Percentiles rank a stretch among this genome's conserved stretches.
These are phyloP conservation scores for Lepidocyrtinus sp. DNA, from an alignment of 2,888 invertebrate genomes.

Conservation along the genomic window DNA sequence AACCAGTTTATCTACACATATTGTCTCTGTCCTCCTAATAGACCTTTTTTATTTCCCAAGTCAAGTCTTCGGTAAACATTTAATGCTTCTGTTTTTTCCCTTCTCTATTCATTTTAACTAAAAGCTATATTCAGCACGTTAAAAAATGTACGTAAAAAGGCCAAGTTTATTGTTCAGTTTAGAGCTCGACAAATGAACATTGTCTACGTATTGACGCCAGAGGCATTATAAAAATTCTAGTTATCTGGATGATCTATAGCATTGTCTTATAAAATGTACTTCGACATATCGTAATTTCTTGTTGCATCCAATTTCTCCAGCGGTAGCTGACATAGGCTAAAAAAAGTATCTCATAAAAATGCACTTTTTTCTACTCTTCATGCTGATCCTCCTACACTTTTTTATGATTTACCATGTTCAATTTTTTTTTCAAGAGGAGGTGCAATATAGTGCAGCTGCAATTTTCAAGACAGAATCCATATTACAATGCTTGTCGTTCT, in stretches of 20 bases:
- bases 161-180: neutral
- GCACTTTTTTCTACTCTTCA: slow-evolving; percentile 32
- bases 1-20: neutral
- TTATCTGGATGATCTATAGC: neutral
- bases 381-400: neutral
- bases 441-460: slow-evolving; percentile 38
- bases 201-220: slow-evolving; percentile 39
- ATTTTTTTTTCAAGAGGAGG: slow-evolving; percentile 8
- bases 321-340: neutral
- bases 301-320: neutral
- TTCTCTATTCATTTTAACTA: neutral
- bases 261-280: neutral
- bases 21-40: neutral
- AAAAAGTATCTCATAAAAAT: neutral
- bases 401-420: too few species aligned
- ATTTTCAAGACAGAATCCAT: slow-evolving; percentile 38
- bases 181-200: neutral
- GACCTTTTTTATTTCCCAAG: neutral
- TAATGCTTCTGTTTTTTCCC: too few species aligned
- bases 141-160: neutral
- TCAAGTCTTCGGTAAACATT: neutral
- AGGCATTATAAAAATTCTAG: slow-evolving; percentile 17
- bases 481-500: slow-evolving; percentile 30
- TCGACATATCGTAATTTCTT: slow-evolving; percentile 22
- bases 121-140: neutral